Evolutionary conservation across 2,113 vertebrate species (phyloP).

Genomic region (human): DNA sequence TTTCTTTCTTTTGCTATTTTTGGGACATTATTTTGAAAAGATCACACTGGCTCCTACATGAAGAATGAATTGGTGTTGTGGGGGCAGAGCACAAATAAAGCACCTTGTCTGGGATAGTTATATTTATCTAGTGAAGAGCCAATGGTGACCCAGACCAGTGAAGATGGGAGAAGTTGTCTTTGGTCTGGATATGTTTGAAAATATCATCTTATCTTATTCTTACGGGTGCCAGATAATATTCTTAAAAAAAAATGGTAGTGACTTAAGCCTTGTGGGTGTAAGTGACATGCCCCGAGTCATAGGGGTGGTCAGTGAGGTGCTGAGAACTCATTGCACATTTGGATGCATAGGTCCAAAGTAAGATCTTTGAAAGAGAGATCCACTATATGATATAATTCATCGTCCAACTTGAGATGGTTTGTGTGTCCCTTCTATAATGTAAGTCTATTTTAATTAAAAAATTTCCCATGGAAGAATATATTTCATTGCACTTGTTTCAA

Average conservation of each 20-base stretch:
- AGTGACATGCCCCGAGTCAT: not conserved
- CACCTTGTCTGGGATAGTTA: not conserved
- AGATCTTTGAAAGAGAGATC: not conserved
- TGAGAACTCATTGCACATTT: not conserved
- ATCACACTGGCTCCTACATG: not conserved
- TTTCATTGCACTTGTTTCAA: not conserved
- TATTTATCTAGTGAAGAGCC: not conserved
- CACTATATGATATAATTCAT: not conserved
- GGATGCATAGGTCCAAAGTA: not conserved
- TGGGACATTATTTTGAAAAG: slow-evolving; percentile 1
- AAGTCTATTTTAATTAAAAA: slow-evolving; percentile 27
- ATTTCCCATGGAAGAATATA: not conserved
- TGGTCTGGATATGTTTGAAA: not conserved
- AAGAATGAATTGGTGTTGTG: not conserved
- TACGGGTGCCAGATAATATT: not conserved
- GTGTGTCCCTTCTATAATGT: not conserved
- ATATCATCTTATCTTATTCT: not conserved
- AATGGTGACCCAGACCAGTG: not conserved
- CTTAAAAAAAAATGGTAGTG: not conserved
- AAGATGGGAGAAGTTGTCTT: not conserved
- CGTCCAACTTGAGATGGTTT: not conserved
- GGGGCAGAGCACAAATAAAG: not conserved
- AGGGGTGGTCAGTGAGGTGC: not conserved
- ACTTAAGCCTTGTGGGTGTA: not conserved
- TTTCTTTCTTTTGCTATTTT: not conserved